phyloP scores from a whole-genome alignment of 2,797 vertebrate genomes.

The Hypotaenidia okinawae region DNA sequence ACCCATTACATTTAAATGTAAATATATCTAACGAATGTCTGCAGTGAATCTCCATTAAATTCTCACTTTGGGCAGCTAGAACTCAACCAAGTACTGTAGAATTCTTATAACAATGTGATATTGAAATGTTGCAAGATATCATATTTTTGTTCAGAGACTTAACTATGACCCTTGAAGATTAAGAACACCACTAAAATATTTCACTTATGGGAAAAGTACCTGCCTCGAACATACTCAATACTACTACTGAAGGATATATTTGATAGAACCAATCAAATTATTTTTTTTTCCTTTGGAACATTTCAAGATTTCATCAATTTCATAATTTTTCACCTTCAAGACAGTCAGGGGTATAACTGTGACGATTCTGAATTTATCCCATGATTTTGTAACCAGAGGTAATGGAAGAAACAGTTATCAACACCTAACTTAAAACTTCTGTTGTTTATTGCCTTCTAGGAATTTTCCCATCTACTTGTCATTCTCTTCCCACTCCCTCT shows the following conservation, averaged over 20 bases:
- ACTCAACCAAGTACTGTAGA: not conserved
- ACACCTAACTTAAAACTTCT: not conserved
- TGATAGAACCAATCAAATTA: not conserved
- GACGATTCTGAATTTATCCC: not conserved
- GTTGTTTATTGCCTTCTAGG: not conserved
- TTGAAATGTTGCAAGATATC: not conserved
- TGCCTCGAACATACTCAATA: not conserved
- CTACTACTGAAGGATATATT: not conserved
- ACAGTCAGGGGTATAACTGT: not conserved
- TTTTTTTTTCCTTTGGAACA: not conserved
- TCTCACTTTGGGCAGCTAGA: not conserved
- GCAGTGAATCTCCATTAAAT: not conserved
- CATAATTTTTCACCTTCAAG: not conserved
- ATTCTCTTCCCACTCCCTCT: not conserved
- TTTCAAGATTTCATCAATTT: not conserved
- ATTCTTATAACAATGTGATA: not conserved
- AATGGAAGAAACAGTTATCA: not conserved
- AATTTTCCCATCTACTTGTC: not conserved
- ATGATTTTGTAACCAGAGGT: not conserved
- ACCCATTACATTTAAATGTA: not conserved
- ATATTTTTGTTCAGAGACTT: not conserved
- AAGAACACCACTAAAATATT: not conserved
- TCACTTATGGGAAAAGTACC: not conserved
- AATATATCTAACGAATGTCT: not conserved
- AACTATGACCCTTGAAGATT: not conserved